A percentile compares a stretch with the other conserved stretches of the same genome.
phyloP scores from a whole-genome alignment of 2,113 vertebrate genomes.

The Gymnorhina tibicen region DNA sequence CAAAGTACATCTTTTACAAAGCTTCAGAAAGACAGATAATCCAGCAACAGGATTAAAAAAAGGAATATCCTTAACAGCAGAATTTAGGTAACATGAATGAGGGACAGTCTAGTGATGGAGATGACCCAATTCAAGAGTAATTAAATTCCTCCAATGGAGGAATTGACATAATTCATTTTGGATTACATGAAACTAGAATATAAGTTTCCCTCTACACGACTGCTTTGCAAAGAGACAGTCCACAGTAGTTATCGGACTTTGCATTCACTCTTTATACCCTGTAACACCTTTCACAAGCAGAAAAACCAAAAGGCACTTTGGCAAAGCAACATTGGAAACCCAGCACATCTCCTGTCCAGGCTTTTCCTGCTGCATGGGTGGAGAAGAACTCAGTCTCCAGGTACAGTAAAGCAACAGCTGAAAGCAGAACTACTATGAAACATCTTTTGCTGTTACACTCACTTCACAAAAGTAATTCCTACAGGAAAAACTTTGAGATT shows the following conservation, averaged over 20 bases:
- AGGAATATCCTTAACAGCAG: neutral
- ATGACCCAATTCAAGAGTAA: neutral
- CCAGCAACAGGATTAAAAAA: neutral
- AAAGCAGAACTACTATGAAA: neutral
- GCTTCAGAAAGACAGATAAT: neutral
- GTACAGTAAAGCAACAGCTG: neutral
- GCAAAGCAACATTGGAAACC: neutral
- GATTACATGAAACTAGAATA: neutral
- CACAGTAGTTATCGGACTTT: neutral
- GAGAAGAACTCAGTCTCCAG: neutral
- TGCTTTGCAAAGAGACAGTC: neutral
- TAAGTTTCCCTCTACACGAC: neutral
- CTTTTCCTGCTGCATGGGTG: neutral
- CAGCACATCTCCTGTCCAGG: neutral
- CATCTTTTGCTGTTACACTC: neutral
- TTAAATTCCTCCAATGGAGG: neutral
- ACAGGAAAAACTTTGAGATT: neutral
- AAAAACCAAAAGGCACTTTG: slow-evolving; percentile 40
- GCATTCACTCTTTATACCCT: neutral
- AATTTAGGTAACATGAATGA: neutral
- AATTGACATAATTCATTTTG: neutral
- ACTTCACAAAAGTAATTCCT: neutral
- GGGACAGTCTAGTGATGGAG: neutral
- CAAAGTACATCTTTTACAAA: neutral
- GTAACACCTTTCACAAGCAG: neutral